Evolutionary conservation across 1,140 invertebrate species (phyloP).

Genomic region (Heterodera carotae): DNA sequence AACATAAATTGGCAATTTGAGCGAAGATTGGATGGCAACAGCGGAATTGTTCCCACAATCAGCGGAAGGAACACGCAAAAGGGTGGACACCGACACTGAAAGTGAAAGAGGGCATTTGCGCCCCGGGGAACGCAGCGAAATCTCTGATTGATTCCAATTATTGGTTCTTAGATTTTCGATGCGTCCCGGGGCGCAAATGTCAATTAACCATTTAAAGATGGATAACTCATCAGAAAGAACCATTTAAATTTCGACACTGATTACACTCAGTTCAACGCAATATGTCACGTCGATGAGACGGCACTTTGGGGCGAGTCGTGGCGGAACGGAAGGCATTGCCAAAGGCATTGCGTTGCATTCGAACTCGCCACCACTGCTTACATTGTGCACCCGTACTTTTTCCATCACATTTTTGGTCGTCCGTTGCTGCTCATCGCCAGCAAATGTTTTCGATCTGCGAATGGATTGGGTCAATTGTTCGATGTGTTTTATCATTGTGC

Average conservation of each 20-base stretch:
- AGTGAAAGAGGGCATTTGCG: too few species aligned
- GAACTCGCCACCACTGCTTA: slow-evolving; percentile 34
- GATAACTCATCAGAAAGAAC: too few species aligned
- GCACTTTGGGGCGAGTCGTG: slow-evolving; percentile 53
- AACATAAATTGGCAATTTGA: not conserved
- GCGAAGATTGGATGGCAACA: slow-evolving; percentile 22
- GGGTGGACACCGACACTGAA: slow-evolving; percentile 35
- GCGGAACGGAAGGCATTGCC: slow-evolving; percentile 56
- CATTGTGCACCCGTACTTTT: slow-evolving; percentile 35
- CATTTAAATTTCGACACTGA: slow-evolving; percentile 13
- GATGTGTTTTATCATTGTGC: too few species aligned
- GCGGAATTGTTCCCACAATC: slow-evolving; percentile 61
- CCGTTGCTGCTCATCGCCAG: slow-evolving; percentile 58
- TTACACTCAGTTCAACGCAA: slow-evolving; percentile 55
- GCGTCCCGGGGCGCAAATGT: too few species aligned
- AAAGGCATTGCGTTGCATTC: slow-evolving; percentile 46
- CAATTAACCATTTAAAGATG: too few species aligned
- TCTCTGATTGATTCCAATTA: too few species aligned
- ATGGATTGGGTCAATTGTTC: not conserved
- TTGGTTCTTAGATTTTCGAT: too few species aligned
- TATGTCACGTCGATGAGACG: slow-evolving; percentile 60
- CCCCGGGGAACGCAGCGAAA: too few species aligned
- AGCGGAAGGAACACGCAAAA: slow-evolving; percentile 52
- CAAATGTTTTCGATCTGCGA: slow-evolving; percentile 64
- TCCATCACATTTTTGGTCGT: slow-evolving; percentile 35